phyloP scores from a whole-genome alignment of 1,140 invertebrate species.

The Aphelinus certus region DNA sequence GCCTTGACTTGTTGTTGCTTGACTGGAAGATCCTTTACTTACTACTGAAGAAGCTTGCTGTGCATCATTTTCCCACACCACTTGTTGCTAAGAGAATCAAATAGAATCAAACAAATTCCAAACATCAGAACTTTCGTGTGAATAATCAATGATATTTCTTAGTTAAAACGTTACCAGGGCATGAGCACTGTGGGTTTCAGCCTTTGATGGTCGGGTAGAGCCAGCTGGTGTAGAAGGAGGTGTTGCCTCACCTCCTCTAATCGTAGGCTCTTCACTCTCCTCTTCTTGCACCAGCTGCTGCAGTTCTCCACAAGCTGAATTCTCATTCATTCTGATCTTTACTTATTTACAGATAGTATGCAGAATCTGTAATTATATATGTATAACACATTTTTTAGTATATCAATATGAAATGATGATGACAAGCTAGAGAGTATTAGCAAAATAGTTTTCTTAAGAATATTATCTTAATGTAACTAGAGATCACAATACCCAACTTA shows the following conservation, averaged over 20 bases:
- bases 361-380: too few species aligned
- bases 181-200: constrained; percentile 48
- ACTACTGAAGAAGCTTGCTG: constrained; percentile 56
- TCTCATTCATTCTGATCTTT: constrained; percentile 53
- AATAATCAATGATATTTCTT: too few species aligned
- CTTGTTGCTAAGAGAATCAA: constrained; percentile 54
- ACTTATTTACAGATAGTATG: too few species aligned
- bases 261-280: constrained; percentile 57
- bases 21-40: constrained; percentile 63
- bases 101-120: too few species aligned
- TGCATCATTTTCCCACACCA: constrained; percentile 56
- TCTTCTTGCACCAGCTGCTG: constrained; percentile 63
- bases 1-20: constrained; percentile 60
- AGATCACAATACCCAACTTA: too few species aligned
- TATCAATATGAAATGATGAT: too few species aligned
- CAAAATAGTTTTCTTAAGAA: too few species aligned
- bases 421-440: too few species aligned
- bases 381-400: too few species aligned
- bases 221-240: constrained; percentile 58
- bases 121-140: too few species aligned
- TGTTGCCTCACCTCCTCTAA: constrained; percentile 55
- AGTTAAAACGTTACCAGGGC: constrained; percentile 44
- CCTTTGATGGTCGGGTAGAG: constrained; percentile 49
- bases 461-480: too few species aligned
- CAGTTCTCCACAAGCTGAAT: constrained; percentile 54